Base-by-base conservation (phyloP, 2,113 vertebrate species). In the Dromiciops gliroides region DNA sequence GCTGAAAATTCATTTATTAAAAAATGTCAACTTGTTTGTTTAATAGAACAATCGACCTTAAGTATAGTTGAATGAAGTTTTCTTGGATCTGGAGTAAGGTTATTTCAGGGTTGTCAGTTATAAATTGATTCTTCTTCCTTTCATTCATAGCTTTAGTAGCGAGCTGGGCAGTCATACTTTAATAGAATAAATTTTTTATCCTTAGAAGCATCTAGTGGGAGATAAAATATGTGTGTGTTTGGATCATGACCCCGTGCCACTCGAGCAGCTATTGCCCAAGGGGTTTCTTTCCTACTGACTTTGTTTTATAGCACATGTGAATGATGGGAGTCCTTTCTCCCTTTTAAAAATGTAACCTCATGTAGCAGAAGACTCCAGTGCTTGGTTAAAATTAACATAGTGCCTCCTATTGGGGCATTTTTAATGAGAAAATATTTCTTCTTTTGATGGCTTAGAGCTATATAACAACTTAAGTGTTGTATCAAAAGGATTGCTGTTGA, bases 301-400 rank as follows among this genome's bases (percentile, higher is more conserved):
- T 24, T 90, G 52, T 92, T 56, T 31, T 75, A 44, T 92, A 26
- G 22, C 19, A 0, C 37, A 26, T 92, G 47, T 50, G 48, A 88
- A 23, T 16, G 28, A 49, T 0, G 0, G 50, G 16, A 7, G 26
- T 53, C 5, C 92, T 91, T 92, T n/a, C 48, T 93, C 31, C 31
- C 49, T 90, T 56, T 60, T 90, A 60, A 90, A 88, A 95, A 97
- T 89, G 92, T 92, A 53, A 44, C 16, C 4, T 90, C 50, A 2
- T 28, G 89, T 93, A 50, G 50, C 51, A 48, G 28, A 94, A 90
- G 92, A 94, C 89, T 67, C 24, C 9, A 51, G 37, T 93, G 52
- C 31, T 31, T 11, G 23, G 0, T 83, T 95, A 50, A 97, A 94
- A 53, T 96, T 94, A 95, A 95, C 44, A 49, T 97, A 90, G 11